These are phyloP conservation scores for Xestia xanthographa DNA, from an alignment of 2,888 invertebrate species.

Conservation along the genomic window DNA sequence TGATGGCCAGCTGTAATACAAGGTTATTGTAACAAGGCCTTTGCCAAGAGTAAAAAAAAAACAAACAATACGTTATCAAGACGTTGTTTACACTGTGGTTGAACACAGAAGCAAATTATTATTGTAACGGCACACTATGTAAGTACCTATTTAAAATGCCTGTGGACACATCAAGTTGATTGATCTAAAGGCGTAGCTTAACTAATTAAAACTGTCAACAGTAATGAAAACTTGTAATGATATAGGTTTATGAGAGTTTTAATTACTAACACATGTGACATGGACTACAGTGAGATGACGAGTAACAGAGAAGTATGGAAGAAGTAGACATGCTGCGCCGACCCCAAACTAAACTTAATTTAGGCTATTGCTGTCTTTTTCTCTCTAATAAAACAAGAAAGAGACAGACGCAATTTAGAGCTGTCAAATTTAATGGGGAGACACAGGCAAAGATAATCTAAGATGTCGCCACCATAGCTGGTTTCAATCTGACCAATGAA, in stretches of 20 bases:
- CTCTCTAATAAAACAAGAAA: no score
- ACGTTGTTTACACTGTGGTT: not conserved
- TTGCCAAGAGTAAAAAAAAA: not conserved
- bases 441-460: no score
- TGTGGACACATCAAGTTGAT: not conserved
- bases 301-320: no score
- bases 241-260: constrained; percentile 23
- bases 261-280: constrained; percentile 4
- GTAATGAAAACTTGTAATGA: constrained; percentile 16
- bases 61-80: constrained; percentile 11
- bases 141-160: constrained; percentile 3
- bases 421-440: no score
- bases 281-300: not conserved
- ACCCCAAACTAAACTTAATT: no score
- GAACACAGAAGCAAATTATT: not conserved
- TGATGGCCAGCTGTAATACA: not conserved
- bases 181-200: not conserved
- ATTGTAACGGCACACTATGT: not conserved
- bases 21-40: not conserved
- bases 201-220: constrained; percentile 29
- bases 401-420: no score
- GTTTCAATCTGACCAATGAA: no score
- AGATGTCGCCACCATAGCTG: no score
- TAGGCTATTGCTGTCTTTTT: no score
- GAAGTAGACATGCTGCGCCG: no score